Percentiles rank a stretch among this genome's conserved stretches.
These are phyloP conservation scores for Diorhabda sublineata DNA, from an alignment of 1,140 invertebrate genomes.

Conservation along the genomic window DNA sequence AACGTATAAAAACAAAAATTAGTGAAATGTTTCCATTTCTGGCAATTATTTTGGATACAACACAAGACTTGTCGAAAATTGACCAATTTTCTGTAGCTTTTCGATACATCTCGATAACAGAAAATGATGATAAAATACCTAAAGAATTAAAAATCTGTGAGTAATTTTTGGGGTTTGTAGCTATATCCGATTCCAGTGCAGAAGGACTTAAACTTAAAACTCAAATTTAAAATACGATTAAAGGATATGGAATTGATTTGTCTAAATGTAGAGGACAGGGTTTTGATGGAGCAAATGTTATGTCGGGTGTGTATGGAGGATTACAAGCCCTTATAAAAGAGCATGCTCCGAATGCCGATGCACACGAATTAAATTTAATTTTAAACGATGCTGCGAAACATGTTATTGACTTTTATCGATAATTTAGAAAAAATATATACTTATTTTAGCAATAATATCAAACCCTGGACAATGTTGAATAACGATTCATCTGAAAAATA, in stretches of 20 bases:
- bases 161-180: conserved; percentile 26
- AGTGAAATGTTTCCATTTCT: not conserved
- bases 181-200: conserved; percentile 20
- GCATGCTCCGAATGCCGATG: conserved; percentile 25
- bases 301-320: conserved; percentile 24
- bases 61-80: conserved; percentile 24
- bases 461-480: conserved; percentile 12
- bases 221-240: conserved; percentile 24
- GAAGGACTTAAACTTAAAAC: conserved; percentile 25
- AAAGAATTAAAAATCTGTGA: conserved; percentile 27
- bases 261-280: conserved; percentile 29
- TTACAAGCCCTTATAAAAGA: conserved; percentile 26
- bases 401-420: not conserved
- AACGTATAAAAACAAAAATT: too few species aligned
- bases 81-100: conserved; percentile 13
- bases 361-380: conserved; percentile 4
- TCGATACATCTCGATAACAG: too few species aligned
- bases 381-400: not conserved
- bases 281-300: conserved; percentile 25
- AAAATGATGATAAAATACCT: conserved; percentile 7
- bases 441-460: conserved; percentile 1
- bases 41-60: conserved; percentile 26
- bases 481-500: conserved; percentile 25
- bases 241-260: conserved; percentile 26
- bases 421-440: not conserved